Evolutionary conservation across 2,888 invertebrate genomes (phyloP).

Genomic region (Seladonia tumulorum): DNA sequence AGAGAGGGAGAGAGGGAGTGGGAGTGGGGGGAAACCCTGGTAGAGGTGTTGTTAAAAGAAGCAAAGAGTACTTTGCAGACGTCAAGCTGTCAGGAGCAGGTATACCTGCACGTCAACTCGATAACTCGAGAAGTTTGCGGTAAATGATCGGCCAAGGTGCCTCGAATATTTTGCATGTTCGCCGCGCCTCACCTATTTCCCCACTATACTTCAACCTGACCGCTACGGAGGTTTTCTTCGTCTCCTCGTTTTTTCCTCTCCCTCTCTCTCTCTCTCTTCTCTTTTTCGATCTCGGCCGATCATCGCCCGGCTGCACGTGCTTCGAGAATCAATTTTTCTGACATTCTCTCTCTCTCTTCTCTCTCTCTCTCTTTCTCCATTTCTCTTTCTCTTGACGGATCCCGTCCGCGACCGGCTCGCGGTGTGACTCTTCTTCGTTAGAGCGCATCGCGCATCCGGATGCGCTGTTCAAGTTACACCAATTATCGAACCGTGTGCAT

Average conservation of each 20-base stretch:
- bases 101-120: constrained; percentile 47
- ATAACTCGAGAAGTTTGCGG: constrained; percentile 58
- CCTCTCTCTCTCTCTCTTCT: no score
- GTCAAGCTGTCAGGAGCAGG: constrained; percentile 68
- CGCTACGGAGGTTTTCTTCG: not conserved
- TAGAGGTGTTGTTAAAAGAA: constrained; percentile 48
- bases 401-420: not conserved
- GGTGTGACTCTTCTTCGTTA: not conserved
- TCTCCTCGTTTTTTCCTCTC: not conserved
- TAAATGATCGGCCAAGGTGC: constrained; percentile 58
- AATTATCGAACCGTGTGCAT: not conserved
- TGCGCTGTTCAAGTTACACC: not conserved
- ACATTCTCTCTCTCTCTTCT: not conserved
- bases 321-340: constrained; percentile 49
- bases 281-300: constrained; percentile 8
- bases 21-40: not conserved
- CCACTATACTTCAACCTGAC: constrained; percentile 1
- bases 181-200: constrained; percentile 14
- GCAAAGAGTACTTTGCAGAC: constrained; percentile 61
- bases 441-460: constrained; percentile 4
- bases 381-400: not conserved
- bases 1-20: not conserved
- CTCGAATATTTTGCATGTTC: constrained; percentile 50
- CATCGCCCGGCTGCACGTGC: constrained; percentile 48
- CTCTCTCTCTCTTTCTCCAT: not conserved